Conservation (phyloP, 2,888 invertebrate genomes). For the Acleris emargana region DNA sequence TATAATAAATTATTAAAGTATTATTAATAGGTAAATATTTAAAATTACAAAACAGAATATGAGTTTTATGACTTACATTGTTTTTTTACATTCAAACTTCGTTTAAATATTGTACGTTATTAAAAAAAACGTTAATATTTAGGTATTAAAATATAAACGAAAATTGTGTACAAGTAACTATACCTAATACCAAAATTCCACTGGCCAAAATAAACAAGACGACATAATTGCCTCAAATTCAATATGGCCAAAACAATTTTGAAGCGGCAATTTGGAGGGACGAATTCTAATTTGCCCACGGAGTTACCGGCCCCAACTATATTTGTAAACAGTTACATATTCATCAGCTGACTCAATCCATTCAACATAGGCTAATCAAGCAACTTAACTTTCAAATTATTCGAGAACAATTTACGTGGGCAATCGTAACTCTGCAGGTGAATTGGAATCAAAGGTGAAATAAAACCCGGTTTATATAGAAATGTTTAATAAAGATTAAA, state of each 20-base stretch:
- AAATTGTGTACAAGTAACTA: too few relatives aligned
- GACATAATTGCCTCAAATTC: slow-evolving; percentile 5
- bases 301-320: slow-evolving; percentile 61
- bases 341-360: slow-evolving; percentile 25
- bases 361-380: slow-evolving; percentile 75
- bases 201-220: too few relatives aligned
- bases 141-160: too few relatives aligned
- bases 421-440: slow-evolving; percentile 68
- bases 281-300: slow-evolving; percentile 53
- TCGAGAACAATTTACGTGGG: slow-evolving; percentile 57
- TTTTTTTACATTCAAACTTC: too few relatives aligned
- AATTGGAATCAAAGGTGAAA: slow-evolving; percentile 51
- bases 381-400: slow-evolving; percentile 61
- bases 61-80: too few relatives aligned
- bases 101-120: too few relatives aligned
- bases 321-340: slow-evolving; percentile 32
- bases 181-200: too few relatives aligned
- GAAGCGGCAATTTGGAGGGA: slow-evolving; percentile 29
- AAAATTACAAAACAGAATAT: too few relatives aligned
- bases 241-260: slow-evolving; percentile 24
- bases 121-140: too few relatives aligned
- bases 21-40: too few relatives aligned
- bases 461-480: slow-evolving; percentile 66
- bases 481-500: slow-evolving; percentile 73
- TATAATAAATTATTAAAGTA: too few relatives aligned